These are phyloP conservation scores for Amblyornis subalaris DNA, from an alignment of 2,113 vertebrate genomes.

Conservation along the genomic window DNA sequence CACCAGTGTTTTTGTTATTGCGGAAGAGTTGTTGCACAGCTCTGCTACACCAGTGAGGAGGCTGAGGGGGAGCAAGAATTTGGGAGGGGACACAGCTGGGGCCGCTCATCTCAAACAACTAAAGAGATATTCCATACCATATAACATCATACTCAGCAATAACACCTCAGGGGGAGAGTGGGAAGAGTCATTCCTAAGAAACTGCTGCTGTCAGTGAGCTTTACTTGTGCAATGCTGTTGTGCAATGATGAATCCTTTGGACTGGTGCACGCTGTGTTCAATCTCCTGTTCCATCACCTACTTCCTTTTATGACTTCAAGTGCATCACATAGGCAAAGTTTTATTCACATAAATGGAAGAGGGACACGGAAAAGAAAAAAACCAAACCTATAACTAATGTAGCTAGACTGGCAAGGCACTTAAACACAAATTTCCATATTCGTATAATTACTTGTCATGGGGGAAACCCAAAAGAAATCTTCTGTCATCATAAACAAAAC, in stretches of 20 bases:
- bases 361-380: neutral
- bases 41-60: neutral
- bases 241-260: neutral
- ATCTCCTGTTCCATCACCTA: neutral
- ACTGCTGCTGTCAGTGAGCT: neutral
- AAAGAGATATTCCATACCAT: neutral
- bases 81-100: neutral
- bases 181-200: neutral
- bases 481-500: neutral
- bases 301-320: neutral
- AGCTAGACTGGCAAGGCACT: neutral
- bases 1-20: neutral
- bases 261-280: rapidly evolving
- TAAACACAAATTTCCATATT: neutral
- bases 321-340: neutral
- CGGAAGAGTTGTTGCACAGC: neutral
- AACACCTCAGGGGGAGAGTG: neutral
- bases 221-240: rapidly evolving
- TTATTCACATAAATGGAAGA: neutral
- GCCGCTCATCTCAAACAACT: neutral
- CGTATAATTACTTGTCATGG: neutral
- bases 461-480: neutral
- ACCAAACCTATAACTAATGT: neutral
- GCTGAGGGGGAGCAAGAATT: neutral
- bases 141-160: neutral